Evolutionary conservation across 2,888 invertebrate genomes (phyloP).

Genomic region (Poecilus cupreus): DNA sequence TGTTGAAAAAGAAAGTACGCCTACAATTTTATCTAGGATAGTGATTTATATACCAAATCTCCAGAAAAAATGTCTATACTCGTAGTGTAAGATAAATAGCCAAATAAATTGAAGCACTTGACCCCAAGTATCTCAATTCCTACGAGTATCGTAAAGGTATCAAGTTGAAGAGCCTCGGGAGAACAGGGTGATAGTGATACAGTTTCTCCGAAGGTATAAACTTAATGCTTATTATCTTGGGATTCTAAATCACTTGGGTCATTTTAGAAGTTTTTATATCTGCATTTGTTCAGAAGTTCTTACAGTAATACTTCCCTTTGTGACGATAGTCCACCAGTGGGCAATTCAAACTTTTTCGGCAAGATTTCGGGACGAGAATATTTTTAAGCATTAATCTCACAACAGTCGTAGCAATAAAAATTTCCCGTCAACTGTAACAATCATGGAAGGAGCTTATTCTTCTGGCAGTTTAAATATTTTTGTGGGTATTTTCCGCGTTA

Average conservation of each 20-base stretch:
- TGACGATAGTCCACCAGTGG: neutral
- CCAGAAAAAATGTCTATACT: neutral
- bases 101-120: conserved; percentile 17
- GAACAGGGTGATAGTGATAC: neutral
- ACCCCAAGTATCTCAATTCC: conserved; percentile 28
- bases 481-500: neutral
- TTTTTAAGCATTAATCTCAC: too few species aligned
- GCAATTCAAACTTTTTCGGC: neutral
- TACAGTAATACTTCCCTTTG: neutral
- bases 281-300: neutral
- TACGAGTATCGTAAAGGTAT: neutral
- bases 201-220: too few species aligned
- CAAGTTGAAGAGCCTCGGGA: neutral
- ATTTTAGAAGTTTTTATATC: neutral
- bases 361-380: too few species aligned
- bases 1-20: too few species aligned
- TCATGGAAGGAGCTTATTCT: too few species aligned
- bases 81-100: neutral
- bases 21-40: neutral
- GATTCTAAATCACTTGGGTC: neutral
- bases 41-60: neutral
- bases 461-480: neutral
- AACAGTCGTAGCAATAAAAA: too few species aligned
- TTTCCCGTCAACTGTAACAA: too few species aligned
- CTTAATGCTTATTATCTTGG: neutral